Base-by-base conservation (phyloP, 2,113 vertebrate species). In the Ceyx cyanopectus region DNA sequence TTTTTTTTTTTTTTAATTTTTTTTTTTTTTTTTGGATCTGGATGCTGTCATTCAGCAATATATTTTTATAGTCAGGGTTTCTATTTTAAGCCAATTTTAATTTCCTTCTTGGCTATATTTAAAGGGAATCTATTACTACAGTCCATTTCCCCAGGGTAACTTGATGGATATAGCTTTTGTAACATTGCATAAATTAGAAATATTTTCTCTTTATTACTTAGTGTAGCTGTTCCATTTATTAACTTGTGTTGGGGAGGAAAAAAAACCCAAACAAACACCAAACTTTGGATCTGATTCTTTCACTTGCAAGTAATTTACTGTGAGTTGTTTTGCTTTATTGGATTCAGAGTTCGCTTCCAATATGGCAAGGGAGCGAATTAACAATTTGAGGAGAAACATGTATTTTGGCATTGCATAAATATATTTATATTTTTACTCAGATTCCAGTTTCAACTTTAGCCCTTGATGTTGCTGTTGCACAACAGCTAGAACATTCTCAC, bases 71-170 rank as follows among this genome's bases (percentile, higher is more conserved):
- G 41, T 32, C 29, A 80, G 23, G 18, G 23, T 63, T 93, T 87
- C 8, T 12, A 69, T 86, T 91, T 86, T 79, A 48, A 85, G 58
- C 29, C 56, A 40, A n/a, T 63, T 94, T 88, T 74, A 85, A 90
- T 94, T 96, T 95, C 60, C 56, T 95, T 48, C 48, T 81, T 94
- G 58, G 51, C 26, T 72, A 51, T 85, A 74, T 93, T 95, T 80
- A 85, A 89, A 76, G 56, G 18, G 75, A 85, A 62, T 93, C 74
- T 92, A 87, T 92, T 94, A 78, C 63, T 92, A 80, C 43, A 82
- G 34, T n/a, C 81, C 37, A 63, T 87, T 92, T 94, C 78, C 61
- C 77, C 37, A 37, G 77, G 79, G 85, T 19, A 92, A 30, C 48
- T 76, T 87, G 72, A 87, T 74, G n/a, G 82, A 78, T 65, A 61